phyloP scores from a whole-genome alignment of 2,113 vertebrate species.

The Dermatemys mawii region DNA sequence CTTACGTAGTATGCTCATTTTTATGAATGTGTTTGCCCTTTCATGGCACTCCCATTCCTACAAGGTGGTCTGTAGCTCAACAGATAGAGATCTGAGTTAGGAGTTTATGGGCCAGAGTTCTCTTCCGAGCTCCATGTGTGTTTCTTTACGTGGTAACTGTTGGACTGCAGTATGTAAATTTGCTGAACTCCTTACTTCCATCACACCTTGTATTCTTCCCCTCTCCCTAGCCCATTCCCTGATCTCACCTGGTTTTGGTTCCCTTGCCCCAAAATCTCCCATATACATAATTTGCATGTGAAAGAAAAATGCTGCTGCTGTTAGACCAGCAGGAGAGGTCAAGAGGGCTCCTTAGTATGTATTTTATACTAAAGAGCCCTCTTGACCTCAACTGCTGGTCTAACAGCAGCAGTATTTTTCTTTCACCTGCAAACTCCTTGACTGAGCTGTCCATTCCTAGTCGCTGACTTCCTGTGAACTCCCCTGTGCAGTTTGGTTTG shows the following conservation, averaged over 20 bases:
- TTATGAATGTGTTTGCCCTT: neutral
- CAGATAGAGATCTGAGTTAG: neutral
- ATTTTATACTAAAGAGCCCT: neutral
- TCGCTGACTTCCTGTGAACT: neutral
- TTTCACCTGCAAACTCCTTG: neutral
- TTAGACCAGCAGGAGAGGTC: too few relatives aligned
- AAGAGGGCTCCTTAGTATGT: too few relatives aligned
- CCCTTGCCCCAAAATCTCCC: neutral
- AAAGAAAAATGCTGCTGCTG: too few relatives aligned
- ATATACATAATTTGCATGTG: too few relatives aligned
- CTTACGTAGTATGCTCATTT: neutral
- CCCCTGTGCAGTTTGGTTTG: neutral
- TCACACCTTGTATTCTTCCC: neutral
- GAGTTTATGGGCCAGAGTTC: neutral
- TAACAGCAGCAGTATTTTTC: neutral
- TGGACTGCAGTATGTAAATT: neutral
- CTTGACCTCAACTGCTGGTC: neutral
- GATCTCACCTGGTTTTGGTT: neutral
- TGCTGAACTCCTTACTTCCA: neutral
- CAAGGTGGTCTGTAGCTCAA: neutral
- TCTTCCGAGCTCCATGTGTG: neutral
- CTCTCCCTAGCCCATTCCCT: neutral
- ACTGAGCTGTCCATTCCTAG: neutral
- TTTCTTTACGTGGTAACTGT: neutral
- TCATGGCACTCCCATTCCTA: neutral